phyloP scores from a whole-genome alignment of 2,113 vertebrate genomes.

The Mesoclemmys tuberculata region DNA sequence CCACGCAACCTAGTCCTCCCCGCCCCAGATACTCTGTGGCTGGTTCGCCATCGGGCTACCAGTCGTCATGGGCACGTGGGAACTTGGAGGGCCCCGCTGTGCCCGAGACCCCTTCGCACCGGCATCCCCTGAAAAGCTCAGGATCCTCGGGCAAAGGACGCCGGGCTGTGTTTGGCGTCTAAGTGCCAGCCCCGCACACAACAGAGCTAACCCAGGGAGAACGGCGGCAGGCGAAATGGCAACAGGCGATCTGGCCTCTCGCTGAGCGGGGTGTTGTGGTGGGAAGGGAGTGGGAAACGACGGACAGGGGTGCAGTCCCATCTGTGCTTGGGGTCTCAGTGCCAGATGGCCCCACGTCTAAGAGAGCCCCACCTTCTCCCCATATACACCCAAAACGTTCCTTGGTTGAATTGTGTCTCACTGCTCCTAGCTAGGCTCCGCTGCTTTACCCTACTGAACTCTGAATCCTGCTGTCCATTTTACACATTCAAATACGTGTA shows the following conservation, averaged over 20 bases:
- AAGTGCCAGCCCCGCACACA: background rate
- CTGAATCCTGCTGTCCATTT: background rate
- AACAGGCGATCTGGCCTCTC: background rate
- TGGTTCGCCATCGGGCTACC: background rate
- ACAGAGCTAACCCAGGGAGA: background rate
- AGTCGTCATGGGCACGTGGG: background rate
- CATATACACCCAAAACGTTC: background rate
- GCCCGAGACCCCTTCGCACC: background rate
- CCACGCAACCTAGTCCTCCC: no score
- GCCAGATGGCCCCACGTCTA: background rate
- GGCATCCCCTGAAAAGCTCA: background rate
- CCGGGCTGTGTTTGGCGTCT: background rate
- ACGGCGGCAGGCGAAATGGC: background rate
- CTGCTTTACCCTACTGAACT: background rate
- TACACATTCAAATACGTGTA: background rate
- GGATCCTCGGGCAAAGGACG: background rate
- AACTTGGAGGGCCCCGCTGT: background rate
- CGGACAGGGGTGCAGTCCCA: background rate
- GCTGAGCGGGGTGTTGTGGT: background rate
- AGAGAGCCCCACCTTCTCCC: background rate
- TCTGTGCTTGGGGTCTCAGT: background rate
- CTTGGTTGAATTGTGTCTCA: background rate
- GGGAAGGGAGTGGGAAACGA: background rate
- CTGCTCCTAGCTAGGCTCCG: background rate
- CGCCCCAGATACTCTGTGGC: no score